Evolutionary conservation across 1,140 invertebrate species (phyloP).

Genomic region (Zaprionus camerounensis): DNA sequence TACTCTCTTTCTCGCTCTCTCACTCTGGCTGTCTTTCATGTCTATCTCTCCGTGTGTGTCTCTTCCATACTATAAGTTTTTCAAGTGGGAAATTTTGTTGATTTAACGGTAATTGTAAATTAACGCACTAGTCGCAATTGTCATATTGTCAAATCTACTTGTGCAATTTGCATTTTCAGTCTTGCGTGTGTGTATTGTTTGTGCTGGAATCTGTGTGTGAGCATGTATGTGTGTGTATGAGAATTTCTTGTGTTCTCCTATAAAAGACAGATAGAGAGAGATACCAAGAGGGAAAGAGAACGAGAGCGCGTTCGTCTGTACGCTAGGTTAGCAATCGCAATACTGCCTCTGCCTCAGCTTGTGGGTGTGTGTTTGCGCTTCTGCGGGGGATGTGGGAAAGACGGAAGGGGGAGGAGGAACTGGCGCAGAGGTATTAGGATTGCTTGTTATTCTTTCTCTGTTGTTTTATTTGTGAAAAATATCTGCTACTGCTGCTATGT

Average conservation of each 20-base stretch:
- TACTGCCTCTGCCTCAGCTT: slow-evolving; percentile 31
- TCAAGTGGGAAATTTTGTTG: slow-evolving; percentile 44
- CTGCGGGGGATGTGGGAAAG: slow-evolving; percentile 11
- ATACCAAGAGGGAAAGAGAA: slow-evolving; percentile 9
- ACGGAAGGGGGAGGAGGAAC: not conserved
- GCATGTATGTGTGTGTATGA: slow-evolving; percentile 29
- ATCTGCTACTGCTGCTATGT: slow-evolving; percentile 57
- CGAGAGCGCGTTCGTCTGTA: slow-evolving; percentile 22
- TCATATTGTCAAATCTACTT: slow-evolving; percentile 60
- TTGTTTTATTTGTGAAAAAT: slow-evolving; percentile 78
- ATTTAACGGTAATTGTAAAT: slow-evolving; percentile 57
- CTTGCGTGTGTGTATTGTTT: slow-evolving; percentile 45
- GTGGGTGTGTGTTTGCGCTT: slow-evolving; percentile 45
- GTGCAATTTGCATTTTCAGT: slow-evolving; percentile 41
- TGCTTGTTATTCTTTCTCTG: slow-evolving; percentile 77
- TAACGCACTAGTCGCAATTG: slow-evolving; percentile 55
- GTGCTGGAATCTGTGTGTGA: slow-evolving; percentile 47
- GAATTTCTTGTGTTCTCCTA: slow-evolving; percentile 42
- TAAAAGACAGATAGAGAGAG: slow-evolving; percentile 26
- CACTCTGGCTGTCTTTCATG: not conserved
- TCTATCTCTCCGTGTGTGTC: slow-evolving; percentile 6
- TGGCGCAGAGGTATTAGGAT: slow-evolving; percentile 58
- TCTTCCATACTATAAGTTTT: slow-evolving; percentile 28
- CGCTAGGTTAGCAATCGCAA: slow-evolving; percentile 44
- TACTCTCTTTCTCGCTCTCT: not conserved